These are phyloP conservation scores for Tachysurus fulvidraco DNA, from an alignment of 2,113 vertebrate species.

Conservation along the genomic window DNA sequence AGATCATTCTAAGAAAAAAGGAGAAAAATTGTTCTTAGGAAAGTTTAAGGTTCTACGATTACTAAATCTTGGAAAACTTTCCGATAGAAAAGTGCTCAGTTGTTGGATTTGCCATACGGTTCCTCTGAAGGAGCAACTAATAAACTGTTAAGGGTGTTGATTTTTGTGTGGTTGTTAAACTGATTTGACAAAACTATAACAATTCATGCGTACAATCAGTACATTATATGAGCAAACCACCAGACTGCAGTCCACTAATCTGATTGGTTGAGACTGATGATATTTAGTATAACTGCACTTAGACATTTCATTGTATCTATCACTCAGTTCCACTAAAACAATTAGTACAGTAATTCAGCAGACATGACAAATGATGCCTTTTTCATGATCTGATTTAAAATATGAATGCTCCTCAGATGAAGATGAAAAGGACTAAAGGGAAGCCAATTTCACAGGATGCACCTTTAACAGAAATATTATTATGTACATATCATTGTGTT, in stretches of 20 bases:
- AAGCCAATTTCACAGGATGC: not conserved
- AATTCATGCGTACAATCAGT: not conserved
- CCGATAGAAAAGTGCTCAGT: not conserved
- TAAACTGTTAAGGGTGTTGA: not conserved
- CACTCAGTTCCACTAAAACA: not conserved
- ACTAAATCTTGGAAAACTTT: not conserved
- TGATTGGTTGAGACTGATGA: not conserved
- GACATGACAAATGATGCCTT: not conserved
- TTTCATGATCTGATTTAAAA: not conserved
- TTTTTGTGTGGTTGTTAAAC: not conserved
- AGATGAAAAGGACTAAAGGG: not conserved
- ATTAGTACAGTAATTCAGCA: not conserved
- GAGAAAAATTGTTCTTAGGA: not conserved
- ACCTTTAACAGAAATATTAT: not conserved
- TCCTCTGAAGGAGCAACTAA: not conserved
- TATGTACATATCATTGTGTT: not conserved
- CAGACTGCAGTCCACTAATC: not conserved
- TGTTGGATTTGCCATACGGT: not conserved
- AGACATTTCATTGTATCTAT: not conserved
- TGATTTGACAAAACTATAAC: not conserved
- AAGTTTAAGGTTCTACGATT: not conserved
- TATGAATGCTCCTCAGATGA: not conserved
- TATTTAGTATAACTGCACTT: not conserved
- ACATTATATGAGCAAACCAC: not conserved
- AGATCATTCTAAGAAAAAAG: not conserved